Evolutionary conservation across 2,888 invertebrate species (phyloP).

Genomic region (Tanytarsus gracilentus): DNA sequence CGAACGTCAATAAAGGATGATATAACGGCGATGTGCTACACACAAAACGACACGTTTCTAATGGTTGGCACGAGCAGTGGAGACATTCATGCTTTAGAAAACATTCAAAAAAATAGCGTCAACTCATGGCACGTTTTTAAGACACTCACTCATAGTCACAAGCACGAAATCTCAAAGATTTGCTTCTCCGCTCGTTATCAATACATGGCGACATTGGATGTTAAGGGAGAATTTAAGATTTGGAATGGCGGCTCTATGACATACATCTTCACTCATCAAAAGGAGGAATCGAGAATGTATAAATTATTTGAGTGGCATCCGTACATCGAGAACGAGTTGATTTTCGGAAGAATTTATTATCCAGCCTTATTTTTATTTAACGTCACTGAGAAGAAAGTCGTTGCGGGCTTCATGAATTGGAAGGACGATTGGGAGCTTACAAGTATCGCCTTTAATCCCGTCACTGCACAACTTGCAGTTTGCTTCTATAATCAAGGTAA

Average conservation of each 20-base stretch:
- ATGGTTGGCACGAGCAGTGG: constrained; percentile 7
- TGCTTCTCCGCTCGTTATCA: neutral
- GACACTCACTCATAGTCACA: neutral
- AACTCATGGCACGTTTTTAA: neutral
- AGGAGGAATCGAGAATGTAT: neutral
- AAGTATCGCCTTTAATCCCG: constrained; percentile 18
- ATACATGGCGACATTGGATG: constrained; percentile 11
- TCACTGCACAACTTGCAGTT: constrained; percentile 20
- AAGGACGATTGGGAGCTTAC: constrained; percentile 1
- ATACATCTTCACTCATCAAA: neutral
- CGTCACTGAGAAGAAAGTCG: neutral
- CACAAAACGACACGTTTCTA: neutral
- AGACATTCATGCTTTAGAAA: neutral
- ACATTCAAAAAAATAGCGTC: neutral
- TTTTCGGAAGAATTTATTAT: neutral
- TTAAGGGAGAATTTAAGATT: neutral
- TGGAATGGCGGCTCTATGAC: constrained; percentile 20
- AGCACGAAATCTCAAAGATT: constrained; percentile 2
- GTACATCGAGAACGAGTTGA: constrained; percentile 11
- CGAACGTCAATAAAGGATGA: neutral
- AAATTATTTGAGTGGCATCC: constrained; percentile 19
- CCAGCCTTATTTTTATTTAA: constrained; percentile 8
- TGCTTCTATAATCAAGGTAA: constrained; percentile 16
- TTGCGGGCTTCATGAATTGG: constrained; percentile 11
- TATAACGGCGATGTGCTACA: constrained; percentile 13